phyloP scores from a whole-genome alignment of 1,140 invertebrate genomes.

The Psix sp. region DNA sequence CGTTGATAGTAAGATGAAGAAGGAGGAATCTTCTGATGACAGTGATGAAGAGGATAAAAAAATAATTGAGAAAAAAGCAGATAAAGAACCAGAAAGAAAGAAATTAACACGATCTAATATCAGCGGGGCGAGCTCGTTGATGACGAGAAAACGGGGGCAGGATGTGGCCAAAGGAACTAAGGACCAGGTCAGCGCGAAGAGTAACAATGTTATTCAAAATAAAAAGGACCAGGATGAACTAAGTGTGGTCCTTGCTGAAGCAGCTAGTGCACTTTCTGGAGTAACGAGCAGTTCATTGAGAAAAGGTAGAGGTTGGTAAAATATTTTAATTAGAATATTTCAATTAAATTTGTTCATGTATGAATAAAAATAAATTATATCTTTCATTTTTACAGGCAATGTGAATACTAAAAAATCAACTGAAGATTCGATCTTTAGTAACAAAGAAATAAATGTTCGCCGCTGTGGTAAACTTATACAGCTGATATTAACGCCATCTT shows the following conservation, averaged over 20 bases:
- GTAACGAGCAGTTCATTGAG: constrained; percentile 59
- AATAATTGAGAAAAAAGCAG: constrained; percentile 10
- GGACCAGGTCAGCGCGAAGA: constrained; percentile 13
- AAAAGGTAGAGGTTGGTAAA: constrained; percentile 68
- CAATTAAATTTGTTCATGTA: no score
- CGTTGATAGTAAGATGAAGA: constrained; percentile 6
- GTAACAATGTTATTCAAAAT: constrained; percentile 51
- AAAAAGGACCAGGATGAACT: constrained; percentile 67
- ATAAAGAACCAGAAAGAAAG: no score
- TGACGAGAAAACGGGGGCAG: constrained; percentile 45
- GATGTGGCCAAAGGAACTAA: constrained; percentile 52
- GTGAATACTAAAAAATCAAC: constrained; percentile 58
- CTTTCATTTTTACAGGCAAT: constrained; percentile 60
- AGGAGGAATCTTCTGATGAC: no score
- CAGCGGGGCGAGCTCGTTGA: constrained; percentile 42
- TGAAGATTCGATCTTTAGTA: constrained; percentile 72
- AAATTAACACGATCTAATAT: no score
- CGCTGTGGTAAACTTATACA: constrained; percentile 82
- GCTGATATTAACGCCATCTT: constrained; percentile 79
- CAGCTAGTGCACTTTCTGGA: constrained; percentile 70
- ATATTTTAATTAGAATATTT: constrained; percentile 4
- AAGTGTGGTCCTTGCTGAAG: constrained; percentile 71
- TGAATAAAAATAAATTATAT: constrained; percentile 1
- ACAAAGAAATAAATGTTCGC: constrained; percentile 81
- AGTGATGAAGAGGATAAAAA: constrained; percentile 21